Percentiles rank a stretch among this genome's conserved stretches.
These are phyloP conservation scores for Cerceris ruficornis DNA, from an alignment of 2,888 invertebrate genomes.

Conservation along the genomic window DNA sequence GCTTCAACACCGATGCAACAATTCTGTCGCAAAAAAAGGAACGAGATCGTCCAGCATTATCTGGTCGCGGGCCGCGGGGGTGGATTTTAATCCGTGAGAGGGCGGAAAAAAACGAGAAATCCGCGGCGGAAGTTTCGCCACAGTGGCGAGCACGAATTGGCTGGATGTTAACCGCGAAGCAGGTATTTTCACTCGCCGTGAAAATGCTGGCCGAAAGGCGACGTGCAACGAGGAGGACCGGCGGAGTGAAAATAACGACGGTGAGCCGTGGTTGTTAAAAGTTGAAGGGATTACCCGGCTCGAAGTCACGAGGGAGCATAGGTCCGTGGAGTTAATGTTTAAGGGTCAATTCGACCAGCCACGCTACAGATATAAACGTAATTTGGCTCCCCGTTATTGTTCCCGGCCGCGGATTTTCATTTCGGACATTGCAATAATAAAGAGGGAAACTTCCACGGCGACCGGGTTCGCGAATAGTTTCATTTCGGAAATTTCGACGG, in stretches of 20 bases:
- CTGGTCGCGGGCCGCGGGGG: background rate
- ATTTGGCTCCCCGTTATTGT: constrained; percentile 19
- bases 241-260: constrained; percentile 36
- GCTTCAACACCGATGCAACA: background rate
- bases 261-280: constrained; percentile 48
- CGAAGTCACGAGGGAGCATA: constrained; percentile 33
- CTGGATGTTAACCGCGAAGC: constrained; percentile 53
- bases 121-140: constrained; percentile 38
- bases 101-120: constrained; percentile 23
- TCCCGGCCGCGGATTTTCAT: background rate
- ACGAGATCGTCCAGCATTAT: background rate
- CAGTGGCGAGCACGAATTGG: constrained; percentile 46
- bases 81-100: constrained; percentile 2
- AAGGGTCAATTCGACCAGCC: constrained; percentile 50
- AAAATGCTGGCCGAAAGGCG: constrained; percentile 2
- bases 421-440: too few relatives aligned
- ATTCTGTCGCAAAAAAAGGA: background rate
- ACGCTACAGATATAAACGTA: constrained; percentile 38
- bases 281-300: constrained; percentile 54
- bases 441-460: too few relatives aligned
- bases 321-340: constrained; percentile 44
- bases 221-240: background rate
- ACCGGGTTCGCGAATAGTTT: too few relatives aligned
- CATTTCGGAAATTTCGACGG: too few relatives aligned
- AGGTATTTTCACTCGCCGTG: constrained; percentile 55